Conservation (phyloP, 2,888 invertebrate species). For the Endotricha flammealis region DNA sequence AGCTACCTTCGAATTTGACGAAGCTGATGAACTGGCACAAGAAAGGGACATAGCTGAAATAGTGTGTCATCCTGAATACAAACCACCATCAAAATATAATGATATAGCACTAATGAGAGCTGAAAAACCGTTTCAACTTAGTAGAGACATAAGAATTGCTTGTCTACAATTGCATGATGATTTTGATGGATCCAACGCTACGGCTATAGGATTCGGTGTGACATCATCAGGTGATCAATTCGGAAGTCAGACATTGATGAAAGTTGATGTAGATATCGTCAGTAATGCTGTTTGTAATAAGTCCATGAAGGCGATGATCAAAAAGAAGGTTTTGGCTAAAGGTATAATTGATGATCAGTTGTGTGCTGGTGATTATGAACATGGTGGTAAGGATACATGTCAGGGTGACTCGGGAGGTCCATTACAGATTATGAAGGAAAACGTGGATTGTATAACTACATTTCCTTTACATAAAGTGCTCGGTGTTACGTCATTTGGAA, state of each 20-base stretch:
- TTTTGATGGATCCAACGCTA: slow-evolving; percentile 45
- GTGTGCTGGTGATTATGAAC: slow-evolving; percentile 65
- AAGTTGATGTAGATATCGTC: slow-evolving; percentile 61
- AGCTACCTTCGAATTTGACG: slow-evolving; percentile 69
- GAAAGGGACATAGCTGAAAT: slow-evolving; percentile 62
- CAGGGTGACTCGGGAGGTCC: slow-evolving; percentile 74
- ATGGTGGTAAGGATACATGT: slow-evolving; percentile 68
- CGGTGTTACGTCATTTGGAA: slow-evolving; percentile 74
- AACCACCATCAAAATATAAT: slow-evolving; percentile 75
- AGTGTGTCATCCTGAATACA: slow-evolving; percentile 76
- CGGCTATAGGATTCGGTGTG: slow-evolving; percentile 82
- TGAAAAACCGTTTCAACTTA: slow-evolving; percentile 62
- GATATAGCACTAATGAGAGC: slow-evolving; percentile 83
- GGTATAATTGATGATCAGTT: slow-evolving; percentile 58
- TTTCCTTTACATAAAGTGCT: slow-evolving; percentile 67
- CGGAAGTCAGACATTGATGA: slow-evolving; percentile 69
- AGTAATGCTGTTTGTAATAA: slow-evolving; percentile 47
- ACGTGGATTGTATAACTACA: slow-evolving; percentile 49
- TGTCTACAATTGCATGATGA: slow-evolving; percentile 68
- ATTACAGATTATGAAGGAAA: slow-evolving; percentile 54
- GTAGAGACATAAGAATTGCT: slow-evolving; percentile 78
- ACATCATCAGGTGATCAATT: slow-evolving; percentile 54
- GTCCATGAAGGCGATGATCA: slow-evolving; percentile 58
- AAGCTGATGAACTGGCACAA: slow-evolving; percentile 70
- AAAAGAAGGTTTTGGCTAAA: slow-evolving; percentile 41